Percentiles rank a stretch among this genome's conserved stretches.
Conservation (phyloP, 2,888 invertebrate genomes). For the Glaucopsyche alexis region DNA sequence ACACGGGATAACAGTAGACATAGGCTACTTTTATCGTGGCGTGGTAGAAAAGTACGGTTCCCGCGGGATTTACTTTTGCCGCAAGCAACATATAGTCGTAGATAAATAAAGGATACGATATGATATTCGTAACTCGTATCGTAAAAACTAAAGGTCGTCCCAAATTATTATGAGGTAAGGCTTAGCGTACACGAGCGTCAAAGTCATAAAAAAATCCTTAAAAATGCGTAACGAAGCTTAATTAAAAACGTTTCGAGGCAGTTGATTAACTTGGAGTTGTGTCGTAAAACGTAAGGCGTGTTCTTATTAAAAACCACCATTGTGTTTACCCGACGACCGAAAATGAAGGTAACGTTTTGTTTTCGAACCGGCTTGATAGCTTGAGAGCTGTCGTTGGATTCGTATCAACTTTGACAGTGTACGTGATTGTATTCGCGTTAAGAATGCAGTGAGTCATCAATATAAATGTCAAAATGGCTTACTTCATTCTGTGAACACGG, state of each 20-base stretch:
- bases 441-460: too few relatives aligned
- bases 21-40: too few relatives aligned
- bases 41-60: neutral
- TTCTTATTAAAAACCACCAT: conserved; percentile 20
- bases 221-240: conserved; percentile 62
- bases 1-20: too few relatives aligned
- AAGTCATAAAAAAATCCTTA: conserved; percentile 47
- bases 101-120: neutral
- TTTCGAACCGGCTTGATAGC: neutral
- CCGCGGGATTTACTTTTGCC: neutral
- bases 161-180: conserved; percentile 16
- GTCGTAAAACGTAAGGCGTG: conserved; percentile 52
- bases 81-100: neutral
- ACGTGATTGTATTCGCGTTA: too few relatives aligned
- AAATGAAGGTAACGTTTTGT: neutral
- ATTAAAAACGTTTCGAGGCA: conserved; percentile 65
- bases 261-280: conserved; percentile 60
- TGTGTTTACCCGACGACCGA: neutral
- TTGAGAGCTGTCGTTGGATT: neutral
- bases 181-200: conserved; percentile 35
- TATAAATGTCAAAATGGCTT: too few relatives aligned
- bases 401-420: neutral
- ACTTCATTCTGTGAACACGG: too few relatives aligned
- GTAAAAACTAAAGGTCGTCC: conserved; percentile 12
- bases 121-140: neutral